Percentiles rank a stretch among this genome's conserved stretches.
Conservation (phyloP, 1,140 invertebrate species). For the Drosophila parvula region DNA sequence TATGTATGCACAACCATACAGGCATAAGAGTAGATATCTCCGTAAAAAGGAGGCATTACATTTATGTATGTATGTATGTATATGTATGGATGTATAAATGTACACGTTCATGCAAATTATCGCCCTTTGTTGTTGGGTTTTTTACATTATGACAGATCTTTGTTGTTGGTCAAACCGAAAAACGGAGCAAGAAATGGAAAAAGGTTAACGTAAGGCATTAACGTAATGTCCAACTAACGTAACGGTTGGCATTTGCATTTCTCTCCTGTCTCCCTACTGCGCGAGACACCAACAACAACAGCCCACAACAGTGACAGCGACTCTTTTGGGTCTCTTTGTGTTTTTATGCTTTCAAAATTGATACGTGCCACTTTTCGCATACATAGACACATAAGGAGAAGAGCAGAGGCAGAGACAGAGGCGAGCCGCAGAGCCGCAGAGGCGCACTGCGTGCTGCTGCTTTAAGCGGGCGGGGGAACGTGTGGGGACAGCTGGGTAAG, state of each 20-base stretch:
- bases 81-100: not conserved
- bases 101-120: constrained; percentile 6
- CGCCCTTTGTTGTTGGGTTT: constrained; percentile 1
- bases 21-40: too few species aligned
- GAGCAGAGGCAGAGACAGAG: constrained; percentile 11
- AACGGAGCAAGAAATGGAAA: not conserved
- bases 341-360: constrained; percentile 78
- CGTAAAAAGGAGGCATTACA: too few species aligned
- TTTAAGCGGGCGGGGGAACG: constrained; percentile 17
- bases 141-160: constrained; percentile 5
- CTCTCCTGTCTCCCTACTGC: constrained; percentile 18
- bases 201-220: constrained; percentile 5
- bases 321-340: constrained; percentile 43
- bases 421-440: constrained; percentile 5
- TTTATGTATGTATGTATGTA: constrained; percentile 8
- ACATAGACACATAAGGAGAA: constrained; percentile 29
- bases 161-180: constrained; percentile 10
- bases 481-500: constrained; percentile 70
- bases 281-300: constrained; percentile 5
- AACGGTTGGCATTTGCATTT: constrained; percentile 35
- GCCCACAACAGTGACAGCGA: constrained; percentile 5
- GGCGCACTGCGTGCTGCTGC: not conserved
- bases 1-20: too few species aligned
- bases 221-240: constrained; percentile 14
- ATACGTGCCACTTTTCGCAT: constrained; percentile 73